phyloP scores from a whole-genome alignment of 2,797 vertebrate genomes.

The Chelonia mydas region DNA sequence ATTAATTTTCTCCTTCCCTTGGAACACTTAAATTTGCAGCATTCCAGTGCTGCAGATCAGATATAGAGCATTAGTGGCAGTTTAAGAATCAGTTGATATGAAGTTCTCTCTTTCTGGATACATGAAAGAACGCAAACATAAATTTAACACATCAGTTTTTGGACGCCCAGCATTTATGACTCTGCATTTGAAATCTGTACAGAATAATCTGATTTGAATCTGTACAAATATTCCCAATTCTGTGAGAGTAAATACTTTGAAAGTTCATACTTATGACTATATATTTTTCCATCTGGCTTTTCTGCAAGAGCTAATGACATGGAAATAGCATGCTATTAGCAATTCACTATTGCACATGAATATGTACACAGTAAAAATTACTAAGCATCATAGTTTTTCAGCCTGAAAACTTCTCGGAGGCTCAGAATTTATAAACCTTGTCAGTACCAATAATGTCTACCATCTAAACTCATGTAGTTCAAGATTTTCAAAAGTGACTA shows the following conservation, averaged over 20 bases:
- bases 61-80: background rate
- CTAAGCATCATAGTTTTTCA: background rate
- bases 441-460: background rate
- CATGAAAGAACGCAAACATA: background rate
- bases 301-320: background rate
- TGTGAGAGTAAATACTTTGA: background rate
- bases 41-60: background rate
- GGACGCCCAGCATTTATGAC: background rate
- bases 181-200: background rate
- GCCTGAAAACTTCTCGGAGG: background rate
- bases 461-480: background rate
- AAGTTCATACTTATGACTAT: background rate
- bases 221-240: background rate
- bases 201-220: background rate
- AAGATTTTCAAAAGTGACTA: fast-evolving
- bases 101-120: background rate
- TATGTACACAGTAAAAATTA: background rate
- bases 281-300: background rate
- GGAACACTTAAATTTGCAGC: background rate
- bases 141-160: background rate
- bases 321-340: background rate
- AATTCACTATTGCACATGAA: background rate
- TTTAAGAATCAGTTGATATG: background rate
- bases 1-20: background rate
- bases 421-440: background rate